A percentile compares a stretch with the other conserved stretches of the same genome.
Conservation (phyloP, 2,888 invertebrate genomes). For the Mythimna ferrago region DNA sequence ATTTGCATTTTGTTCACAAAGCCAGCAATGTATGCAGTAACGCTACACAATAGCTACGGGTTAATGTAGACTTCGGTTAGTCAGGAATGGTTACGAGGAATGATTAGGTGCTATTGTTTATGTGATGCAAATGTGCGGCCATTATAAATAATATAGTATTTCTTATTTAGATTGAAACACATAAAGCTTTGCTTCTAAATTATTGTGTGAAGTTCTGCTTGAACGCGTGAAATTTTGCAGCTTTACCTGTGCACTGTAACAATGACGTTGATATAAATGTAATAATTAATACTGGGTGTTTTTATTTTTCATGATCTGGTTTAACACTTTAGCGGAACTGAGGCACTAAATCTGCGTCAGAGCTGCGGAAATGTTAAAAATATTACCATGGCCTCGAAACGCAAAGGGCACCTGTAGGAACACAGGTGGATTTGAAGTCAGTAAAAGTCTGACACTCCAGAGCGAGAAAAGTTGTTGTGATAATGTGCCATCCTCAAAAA, state of each 20-base stretch:
- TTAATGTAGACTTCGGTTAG: constrained; percentile 68
- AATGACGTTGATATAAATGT: neutral
- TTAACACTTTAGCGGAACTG: neutral
- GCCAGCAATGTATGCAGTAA: constrained; percentile 68
- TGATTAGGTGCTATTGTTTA: constrained; percentile 70
- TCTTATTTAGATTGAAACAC: constrained; percentile 59
- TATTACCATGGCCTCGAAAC: no score
- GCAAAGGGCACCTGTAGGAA: no score
- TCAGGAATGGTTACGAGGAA: constrained; percentile 65
- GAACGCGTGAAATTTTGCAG: constrained; percentile 8
- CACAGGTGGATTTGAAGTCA: no score
- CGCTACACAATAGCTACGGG: constrained; percentile 66
- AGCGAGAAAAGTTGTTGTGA: neutral
- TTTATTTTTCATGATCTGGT: neutral
- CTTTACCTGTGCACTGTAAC: neutral
- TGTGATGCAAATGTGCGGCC: constrained; percentile 64
- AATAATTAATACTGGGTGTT: neutral
- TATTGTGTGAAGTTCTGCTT: constrained; percentile 6
- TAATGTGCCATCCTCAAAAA: constrained; percentile 4
- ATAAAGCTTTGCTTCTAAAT: constrained; percentile 39
- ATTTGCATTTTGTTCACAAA: constrained; percentile 82
- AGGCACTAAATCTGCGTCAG: no score
- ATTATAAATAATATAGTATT: constrained; percentile 65
- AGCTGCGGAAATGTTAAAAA: no score
- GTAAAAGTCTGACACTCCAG: no score